These are phyloP conservation scores for Gandaritis pyraliata DNA, from an alignment of 2,888 invertebrate species.

Conservation along the genomic window DNA sequence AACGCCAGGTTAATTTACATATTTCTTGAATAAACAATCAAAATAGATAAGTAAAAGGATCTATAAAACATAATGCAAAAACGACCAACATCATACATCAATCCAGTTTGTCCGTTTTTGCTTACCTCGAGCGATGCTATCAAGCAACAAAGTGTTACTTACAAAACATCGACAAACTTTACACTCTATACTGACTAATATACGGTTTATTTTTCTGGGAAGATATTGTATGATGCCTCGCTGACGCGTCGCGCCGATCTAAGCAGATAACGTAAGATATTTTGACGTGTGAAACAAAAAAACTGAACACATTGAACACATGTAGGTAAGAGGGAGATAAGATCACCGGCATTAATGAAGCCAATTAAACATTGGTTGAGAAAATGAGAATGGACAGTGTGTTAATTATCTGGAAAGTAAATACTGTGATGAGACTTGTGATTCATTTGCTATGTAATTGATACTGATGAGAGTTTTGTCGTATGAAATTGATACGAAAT, in stretches of 20 bases:
- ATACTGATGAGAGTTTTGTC: slow-evolving; percentile 21
- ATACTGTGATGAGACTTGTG: slow-evolving; percentile 20
- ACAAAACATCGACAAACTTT: slow-evolving; percentile 23
- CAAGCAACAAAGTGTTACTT: slow-evolving; percentile 58
- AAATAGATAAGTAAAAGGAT: slow-evolving; percentile 30
- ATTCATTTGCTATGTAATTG: slow-evolving; percentile 20
- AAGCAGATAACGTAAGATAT: slow-evolving; percentile 64
- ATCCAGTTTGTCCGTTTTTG: slow-evolving; percentile 54
- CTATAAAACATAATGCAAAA: slow-evolving; percentile 41
- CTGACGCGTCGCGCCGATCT: slow-evolving; percentile 64
- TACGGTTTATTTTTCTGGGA: slow-evolving; percentile 35
- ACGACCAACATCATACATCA: slow-evolving; percentile 47
- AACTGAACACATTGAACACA: slow-evolving; percentile 51
- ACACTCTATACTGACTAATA: neutral
- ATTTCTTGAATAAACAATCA: slow-evolving; percentile 24
- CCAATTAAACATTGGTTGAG: slow-evolving; percentile 44
- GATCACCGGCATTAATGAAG: slow-evolving; percentile 48
- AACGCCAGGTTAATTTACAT: slow-evolving; percentile 22
- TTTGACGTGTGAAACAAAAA: slow-evolving; percentile 68
- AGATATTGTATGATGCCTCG: slow-evolving; percentile 29
- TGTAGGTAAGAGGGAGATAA: slow-evolving; percentile 51
- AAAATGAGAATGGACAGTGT: slow-evolving; percentile 43
- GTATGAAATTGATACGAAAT: neutral
- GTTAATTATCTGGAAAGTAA: slow-evolving; percentile 33
- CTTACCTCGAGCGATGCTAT: slow-evolving; percentile 56